Conservation (phyloP, 2,888 invertebrate species). For the Orthosia cruda region DNA sequence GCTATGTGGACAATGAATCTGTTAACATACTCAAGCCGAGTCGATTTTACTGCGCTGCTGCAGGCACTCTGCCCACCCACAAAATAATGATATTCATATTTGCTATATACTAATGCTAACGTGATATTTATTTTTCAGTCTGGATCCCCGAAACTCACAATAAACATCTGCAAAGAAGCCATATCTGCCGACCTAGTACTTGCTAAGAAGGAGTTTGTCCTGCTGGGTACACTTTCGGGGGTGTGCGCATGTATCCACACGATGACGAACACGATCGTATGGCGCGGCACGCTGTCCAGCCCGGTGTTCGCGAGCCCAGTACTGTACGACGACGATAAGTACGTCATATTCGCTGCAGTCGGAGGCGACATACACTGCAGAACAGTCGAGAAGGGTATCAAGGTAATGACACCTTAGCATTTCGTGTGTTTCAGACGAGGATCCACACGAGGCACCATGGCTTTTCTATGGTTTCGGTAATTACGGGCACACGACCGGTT, state of each 20-base stretch:
- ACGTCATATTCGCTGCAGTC: conserved; percentile 91
- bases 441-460: no score
- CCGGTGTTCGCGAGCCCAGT: conserved; percentile 94
- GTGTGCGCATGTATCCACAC: conserved; percentile 90
- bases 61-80: not conserved
- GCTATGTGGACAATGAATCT: no score
- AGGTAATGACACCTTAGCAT: conserved; percentile 77
- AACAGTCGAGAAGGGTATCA: conserved; percentile 87
- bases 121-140: conserved; percentile 79
- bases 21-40: not conserved
- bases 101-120: no score
- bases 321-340: conserved; percentile 90
- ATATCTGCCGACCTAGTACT: conserved; percentile 89
- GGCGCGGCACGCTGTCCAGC: conserved; percentile 91
- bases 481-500: no score
- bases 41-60: not conserved
- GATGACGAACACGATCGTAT: conserved; percentile 90
- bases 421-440: no score
- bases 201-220: conserved; percentile 83
- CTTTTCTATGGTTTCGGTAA: no score
- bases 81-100: no score
- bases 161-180: conserved; percentile 84
- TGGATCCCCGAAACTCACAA: conserved; percentile 83
- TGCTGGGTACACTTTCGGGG: conserved; percentile 92
- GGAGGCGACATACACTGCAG: conserved; percentile 91